Conservation (phyloP, 2,888 invertebrate species). For the Mesochorus sp. region DNA sequence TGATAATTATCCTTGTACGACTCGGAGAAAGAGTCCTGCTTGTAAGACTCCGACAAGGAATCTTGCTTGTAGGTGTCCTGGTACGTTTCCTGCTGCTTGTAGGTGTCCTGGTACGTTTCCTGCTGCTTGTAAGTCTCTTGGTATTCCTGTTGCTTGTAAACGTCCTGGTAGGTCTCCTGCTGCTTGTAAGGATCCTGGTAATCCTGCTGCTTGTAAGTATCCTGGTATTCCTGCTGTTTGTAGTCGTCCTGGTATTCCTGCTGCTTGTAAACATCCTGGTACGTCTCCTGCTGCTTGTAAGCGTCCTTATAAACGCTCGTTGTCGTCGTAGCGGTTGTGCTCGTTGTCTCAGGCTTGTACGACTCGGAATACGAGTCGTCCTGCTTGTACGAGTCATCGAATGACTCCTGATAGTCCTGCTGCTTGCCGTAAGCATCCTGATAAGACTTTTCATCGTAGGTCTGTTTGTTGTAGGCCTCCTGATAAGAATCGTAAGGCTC, state of each 20-base stretch:
- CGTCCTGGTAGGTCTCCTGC: constrained; percentile 51
- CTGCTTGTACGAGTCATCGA: constrained; percentile 54
- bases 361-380: constrained; percentile 28
- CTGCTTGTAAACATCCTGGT: constrained; percentile 52
- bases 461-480: constrained; percentile 50
- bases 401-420: constrained; percentile 57
- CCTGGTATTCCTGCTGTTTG: constrained; percentile 54
- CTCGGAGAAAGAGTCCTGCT: constrained; percentile 72
- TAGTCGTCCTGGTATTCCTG: not conserved
- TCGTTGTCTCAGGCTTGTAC: constrained; percentile 52
- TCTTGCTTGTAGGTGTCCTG: constrained; percentile 70
- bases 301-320: constrained; percentile 34
- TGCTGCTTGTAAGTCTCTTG: no score
- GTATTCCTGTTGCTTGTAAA: no score
- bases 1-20: constrained; percentile 74
- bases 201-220: constrained; percentile 64
- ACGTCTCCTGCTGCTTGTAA: constrained; percentile 52
- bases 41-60: constrained; percentile 66
- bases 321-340: constrained; percentile 5
- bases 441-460: constrained; percentile 44
- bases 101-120: constrained; percentile 61
- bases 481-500: constrained; percentile 58
- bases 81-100: no score
- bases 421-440: constrained; percentile 31
- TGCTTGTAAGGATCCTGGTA: constrained; percentile 45